Base-by-base conservation (phyloP, 2,888 invertebrate species). In the Oconnorella tubifera region DNA sequence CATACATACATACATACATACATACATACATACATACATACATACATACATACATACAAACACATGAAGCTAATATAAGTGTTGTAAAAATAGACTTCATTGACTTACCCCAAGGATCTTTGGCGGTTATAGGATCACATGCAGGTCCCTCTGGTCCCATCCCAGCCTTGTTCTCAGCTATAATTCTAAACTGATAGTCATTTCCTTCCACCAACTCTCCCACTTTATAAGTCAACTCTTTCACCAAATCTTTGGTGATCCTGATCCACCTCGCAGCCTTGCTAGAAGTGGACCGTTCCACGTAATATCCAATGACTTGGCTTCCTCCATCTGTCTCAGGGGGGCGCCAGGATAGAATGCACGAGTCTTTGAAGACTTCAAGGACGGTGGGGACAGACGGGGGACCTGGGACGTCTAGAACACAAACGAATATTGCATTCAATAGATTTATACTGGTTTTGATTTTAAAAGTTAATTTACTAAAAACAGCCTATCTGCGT, bases 91-190 rank as follows among this genome's bases (percentile, higher is more conserved):
- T n/a, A n/a, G 6, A 27, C 27, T 6, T 23, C 1, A 27, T 56
- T 23, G 14, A 50, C 70, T 68, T 59, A 72, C 73, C 68, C 70
- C 70, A 74, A 48, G 74, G 73, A 60, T 72, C 70, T 60, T 75
- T 75, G 50, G 73, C 73, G 1, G 75, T 75, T 59, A 78, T 74
- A 2, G 64, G 40, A n/a, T 66, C 59, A n/a, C 70, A 72, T 1
- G 63, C 31, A 14, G 66, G 67, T 2, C 72, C 68, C 3, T 68
- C 64, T 23, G 64, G 66, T 27, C 72, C 68, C 27, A 28, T 33
- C 19, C 93, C 86, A 86, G 94, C 92, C 84, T 89, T 87, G 71
- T 82, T 82, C 53, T 78, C 75, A 31, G 82, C 81, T 14, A 74
- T 73, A 25, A 82, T 76, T 56, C 81, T 72, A 76, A 82, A 82